Conservation (phyloP, 1,140 invertebrate genomes). For the Zeugodacus cucurbitae region DNA sequence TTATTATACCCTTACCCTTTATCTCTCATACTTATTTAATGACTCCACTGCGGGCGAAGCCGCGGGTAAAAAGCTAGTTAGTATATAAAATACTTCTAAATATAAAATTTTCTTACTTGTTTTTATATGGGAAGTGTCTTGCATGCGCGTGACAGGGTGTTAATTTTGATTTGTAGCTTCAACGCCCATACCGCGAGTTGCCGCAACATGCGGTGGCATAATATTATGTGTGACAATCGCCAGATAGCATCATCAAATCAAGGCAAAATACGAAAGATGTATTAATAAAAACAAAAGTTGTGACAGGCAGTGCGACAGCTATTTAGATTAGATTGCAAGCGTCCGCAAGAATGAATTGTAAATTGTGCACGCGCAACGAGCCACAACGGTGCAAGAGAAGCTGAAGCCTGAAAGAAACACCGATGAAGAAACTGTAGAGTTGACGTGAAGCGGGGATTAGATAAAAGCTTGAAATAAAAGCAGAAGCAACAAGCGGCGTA, state of each 20-base stretch:
- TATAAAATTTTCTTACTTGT: too few relatives aligned
- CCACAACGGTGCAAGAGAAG: background rate
- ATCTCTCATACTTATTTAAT: too few relatives aligned
- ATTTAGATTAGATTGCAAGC: slow-evolving; percentile 40
- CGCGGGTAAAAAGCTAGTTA: too few relatives aligned
- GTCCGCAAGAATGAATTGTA: slow-evolving; percentile 45
- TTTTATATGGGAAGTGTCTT: too few relatives aligned
- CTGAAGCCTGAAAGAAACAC: background rate
- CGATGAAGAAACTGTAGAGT: background rate
- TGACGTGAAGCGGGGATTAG: slow-evolving; percentile 40
- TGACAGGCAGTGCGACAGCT: background rate
- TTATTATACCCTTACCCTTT: too few relatives aligned
- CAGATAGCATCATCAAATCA: background rate
- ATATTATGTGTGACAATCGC: background rate
- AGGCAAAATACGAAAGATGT: background rate
- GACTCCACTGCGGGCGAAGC: too few relatives aligned
- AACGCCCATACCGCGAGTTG: background rate
- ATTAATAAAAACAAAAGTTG: background rate
- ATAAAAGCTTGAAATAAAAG: background rate
- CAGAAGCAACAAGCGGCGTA: background rate
- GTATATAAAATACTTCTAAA: too few relatives aligned
- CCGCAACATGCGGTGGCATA: background rate
- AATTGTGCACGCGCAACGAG: slow-evolving; percentile 46
- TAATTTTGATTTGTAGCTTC: background rate
- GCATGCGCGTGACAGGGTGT: background rate